Base-by-base conservation (phyloP, 2,113 vertebrate species). In the Sturnira hondurensis region DNA sequence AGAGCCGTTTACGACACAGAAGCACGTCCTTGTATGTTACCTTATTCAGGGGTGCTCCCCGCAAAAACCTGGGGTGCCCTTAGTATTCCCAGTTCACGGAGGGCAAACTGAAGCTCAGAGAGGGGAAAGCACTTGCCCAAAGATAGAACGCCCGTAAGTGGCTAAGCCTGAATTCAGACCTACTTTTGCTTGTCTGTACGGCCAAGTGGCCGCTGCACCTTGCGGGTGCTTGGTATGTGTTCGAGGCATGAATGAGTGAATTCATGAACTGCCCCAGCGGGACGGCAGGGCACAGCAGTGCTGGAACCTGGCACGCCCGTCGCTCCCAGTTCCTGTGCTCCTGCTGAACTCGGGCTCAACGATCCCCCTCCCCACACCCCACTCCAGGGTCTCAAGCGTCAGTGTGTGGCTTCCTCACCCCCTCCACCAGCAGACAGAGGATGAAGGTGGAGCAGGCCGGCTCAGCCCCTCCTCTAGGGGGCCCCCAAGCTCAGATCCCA, bases 401-500 rank as follows among this genome's bases (percentile, higher is more conserved):
- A 65, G 6, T 6, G 63, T 31, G 54, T 56, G 65, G 33, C 45
- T 38, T 47, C 68, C 50, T 26, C 36, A 4, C 6, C n/a, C 20
- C 9, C 6, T 14, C 81, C 38, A 20, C 4, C 10, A 41, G 43
- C 36, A 56, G 74, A 86, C 61, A 38, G 94, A 83, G 36, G 83
- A 54, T 36, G 41, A 43, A n/a, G 45, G 67, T 12, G 12, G 71
- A 47, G 41, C n/a, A 41, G 26, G 78, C 17, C 33, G 70, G 56
- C 63, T 84, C 43, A 9, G 58, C 33, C 76, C 54, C 67, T 50
- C 86, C 77, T 50, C 45, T 52, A 68, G 82, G 95, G 38, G 85
- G 88, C 93, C 13, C 63, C 58, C 84, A 85, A 12, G 85, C 93
- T 89, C 33, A 3, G 84, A 74, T 65, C 87, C 16, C 22, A 58